These are phyloP conservation scores for Ypsolopha scabrella DNA, from an alignment of 2,888 invertebrate genomes.

Conservation along the genomic window DNA sequence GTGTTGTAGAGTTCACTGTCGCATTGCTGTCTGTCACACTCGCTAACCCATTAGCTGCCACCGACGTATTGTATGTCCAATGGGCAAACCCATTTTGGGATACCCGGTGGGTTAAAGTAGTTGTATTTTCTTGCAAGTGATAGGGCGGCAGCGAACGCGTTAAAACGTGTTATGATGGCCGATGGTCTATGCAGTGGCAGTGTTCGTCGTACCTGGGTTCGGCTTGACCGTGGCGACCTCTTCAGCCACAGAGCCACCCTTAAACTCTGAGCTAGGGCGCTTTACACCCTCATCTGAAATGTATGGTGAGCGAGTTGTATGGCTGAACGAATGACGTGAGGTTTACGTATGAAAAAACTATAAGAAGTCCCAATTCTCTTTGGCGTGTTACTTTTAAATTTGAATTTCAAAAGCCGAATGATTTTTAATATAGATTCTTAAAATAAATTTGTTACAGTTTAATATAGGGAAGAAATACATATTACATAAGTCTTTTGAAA, in stretches of 20 bases:
- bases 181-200: slow-evolving; percentile 58
- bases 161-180: slow-evolving; percentile 44
- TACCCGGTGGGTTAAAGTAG: neutral
- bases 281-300: slow-evolving; percentile 81
- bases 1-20: slow-evolving; percentile 49
- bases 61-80: neutral
- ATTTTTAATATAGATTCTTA: too few species aligned
- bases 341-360: too few species aligned
- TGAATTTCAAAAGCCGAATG: too few species aligned
- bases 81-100: neutral
- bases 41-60: slow-evolving; percentile 9
- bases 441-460: too few species aligned
- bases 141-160: slow-evolving; percentile 7
- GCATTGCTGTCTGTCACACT: slow-evolving; percentile 56
- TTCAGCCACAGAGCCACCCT: slow-evolving; percentile 71
- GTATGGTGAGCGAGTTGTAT: slow-evolving; percentile 58
- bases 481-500: too few species aligned
- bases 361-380: too few species aligned
- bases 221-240: slow-evolving; percentile 51
- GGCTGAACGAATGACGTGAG: slow-evolving; percentile 42
- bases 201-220: slow-evolving; percentile 55
- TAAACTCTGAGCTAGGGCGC: slow-evolving; percentile 90
- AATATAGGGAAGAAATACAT: too few species aligned
- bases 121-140: neutral
- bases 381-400: too few species aligned